A percentile compares a stretch with the other conserved stretches of the same genome.
These are phyloP conservation scores for Pseudomyrmex pallidus DNA, from an alignment of 1,140 invertebrate species.

Conservation along the genomic window DNA sequence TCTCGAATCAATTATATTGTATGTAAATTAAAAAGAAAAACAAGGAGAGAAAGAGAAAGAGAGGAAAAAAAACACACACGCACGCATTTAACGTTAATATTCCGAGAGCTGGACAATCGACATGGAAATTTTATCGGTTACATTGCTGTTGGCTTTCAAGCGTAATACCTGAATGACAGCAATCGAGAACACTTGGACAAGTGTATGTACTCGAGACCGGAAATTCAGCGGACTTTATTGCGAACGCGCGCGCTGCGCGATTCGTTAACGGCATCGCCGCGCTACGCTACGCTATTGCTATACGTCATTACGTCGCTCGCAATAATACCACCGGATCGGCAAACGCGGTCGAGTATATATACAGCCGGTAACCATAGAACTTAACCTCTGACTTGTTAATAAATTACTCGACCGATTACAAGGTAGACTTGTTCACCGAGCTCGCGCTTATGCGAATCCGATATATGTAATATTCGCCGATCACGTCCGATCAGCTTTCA, in stretches of 20 bases:
- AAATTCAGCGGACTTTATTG: slow-evolving; percentile 55
- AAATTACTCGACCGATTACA: slow-evolving; percentile 55
- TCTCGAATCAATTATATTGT: neutral
- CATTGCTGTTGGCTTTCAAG: slow-evolving; percentile 33
- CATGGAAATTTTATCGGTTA: slow-evolving; percentile 46
- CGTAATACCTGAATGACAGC: slow-evolving; percentile 56
- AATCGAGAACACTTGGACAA: slow-evolving; percentile 47
- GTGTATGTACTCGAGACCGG: slow-evolving; percentile 39
- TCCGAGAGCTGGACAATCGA: neutral
- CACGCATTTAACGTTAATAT: slow-evolving; percentile 10
- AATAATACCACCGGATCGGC: slow-evolving; percentile 25
- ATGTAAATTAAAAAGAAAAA: neutral
- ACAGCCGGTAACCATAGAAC: slow-evolving; percentile 28
- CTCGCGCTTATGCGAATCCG: slow-evolving; percentile 39
- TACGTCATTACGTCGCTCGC: slow-evolving; percentile 51
- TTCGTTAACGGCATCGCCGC: slow-evolving; percentile 53
- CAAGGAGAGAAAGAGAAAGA: neutral
- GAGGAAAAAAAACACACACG: neutral
- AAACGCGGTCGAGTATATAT: slow-evolving; percentile 21
- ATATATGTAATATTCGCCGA: slow-evolving; percentile 19
- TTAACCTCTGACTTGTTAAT: slow-evolving; percentile 54
- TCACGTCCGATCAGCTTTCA: neutral
- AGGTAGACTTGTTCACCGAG: slow-evolving; percentile 28
- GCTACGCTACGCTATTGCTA: slow-evolving; percentile 25
- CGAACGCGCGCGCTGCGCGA: slow-evolving; percentile 28